phyloP scores from a whole-genome alignment of 2,888 invertebrate species.

The Torymus texanus region DNA sequence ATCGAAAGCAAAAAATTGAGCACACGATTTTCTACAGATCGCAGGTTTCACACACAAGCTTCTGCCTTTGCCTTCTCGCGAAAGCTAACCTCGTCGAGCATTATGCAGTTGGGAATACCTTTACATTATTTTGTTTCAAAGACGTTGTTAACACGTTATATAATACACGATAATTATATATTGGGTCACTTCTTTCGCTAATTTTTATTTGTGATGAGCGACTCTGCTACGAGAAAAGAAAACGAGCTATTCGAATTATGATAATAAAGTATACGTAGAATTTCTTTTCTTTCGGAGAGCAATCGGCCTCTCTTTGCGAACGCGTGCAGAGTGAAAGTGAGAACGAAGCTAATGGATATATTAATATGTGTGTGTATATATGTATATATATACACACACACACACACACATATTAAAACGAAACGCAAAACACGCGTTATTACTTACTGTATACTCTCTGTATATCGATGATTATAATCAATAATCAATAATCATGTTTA shows the following conservation, averaged over 20 bases:
- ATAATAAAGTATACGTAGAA: conserved; percentile 26
- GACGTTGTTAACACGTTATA: conserved; percentile 34
- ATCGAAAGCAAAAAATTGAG: conserved; percentile 16
- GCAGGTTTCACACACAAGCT: conserved; percentile 49
- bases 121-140: conserved; percentile 29
- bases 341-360: conserved; percentile 42
- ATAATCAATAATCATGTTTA: conserved; percentile 74
- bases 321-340: conserved; percentile 37
- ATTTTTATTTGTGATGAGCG: conserved; percentile 48
- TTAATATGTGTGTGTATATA: too few species aligned
- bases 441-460: conserved; percentile 63
- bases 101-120: conserved; percentile 38
- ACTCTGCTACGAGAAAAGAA: conserved; percentile 26
- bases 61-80: conserved; percentile 55
- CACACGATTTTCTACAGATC: conserved; percentile 23
- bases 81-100: conserved; percentile 56
- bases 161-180: background rate
- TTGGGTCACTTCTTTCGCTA: conserved; percentile 16
- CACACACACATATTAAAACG: conserved; percentile 12
- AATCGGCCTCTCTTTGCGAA: conserved; percentile 46
- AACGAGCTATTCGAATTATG: background rate
- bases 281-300: conserved; percentile 29
- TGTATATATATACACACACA: too few species aligned
- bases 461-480: conserved; percentile 73
- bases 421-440: conserved; percentile 46